Evolutionary conservation across 2,113 vertebrate species (phyloP).

Genomic region (Psephotus haematonotus): DNA sequence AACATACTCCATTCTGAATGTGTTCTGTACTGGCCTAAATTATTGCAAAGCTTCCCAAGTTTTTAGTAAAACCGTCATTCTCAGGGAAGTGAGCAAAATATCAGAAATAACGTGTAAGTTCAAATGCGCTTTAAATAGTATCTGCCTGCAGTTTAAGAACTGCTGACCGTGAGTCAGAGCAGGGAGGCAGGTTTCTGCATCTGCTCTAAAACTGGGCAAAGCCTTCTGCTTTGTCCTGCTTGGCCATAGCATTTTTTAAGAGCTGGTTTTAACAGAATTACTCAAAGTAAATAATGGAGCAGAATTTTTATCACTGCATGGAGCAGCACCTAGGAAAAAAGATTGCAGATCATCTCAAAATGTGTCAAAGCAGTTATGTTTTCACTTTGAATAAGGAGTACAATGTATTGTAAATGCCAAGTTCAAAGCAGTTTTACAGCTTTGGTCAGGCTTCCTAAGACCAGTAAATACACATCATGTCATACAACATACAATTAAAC

Average conservation of each 20-base stretch:
- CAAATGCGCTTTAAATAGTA: background rate
- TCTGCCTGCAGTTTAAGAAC: background rate
- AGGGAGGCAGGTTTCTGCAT: background rate
- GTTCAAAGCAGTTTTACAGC: background rate
- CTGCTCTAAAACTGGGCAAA: background rate
- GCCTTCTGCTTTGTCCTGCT: background rate
- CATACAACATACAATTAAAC: background rate
- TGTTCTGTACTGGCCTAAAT: background rate
- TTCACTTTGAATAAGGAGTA: background rate
- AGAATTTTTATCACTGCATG: background rate
- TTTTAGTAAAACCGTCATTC: background rate
- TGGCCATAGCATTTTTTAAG: background rate
- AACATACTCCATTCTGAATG: background rate
- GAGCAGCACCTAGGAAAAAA: background rate
- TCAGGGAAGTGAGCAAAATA: background rate
- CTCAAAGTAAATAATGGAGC: background rate
- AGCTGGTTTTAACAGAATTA: background rate
- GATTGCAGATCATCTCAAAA: background rate
- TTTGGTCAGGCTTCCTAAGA: background rate
- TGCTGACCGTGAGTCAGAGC: background rate
- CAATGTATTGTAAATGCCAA: background rate
- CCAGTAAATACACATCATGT: background rate
- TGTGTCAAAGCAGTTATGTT: background rate
- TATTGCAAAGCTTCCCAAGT: background rate
- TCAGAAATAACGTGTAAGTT: background rate